Percentiles rank a stretch among this genome's conserved stretches.
phyloP scores from a whole-genome alignment of 2,113 vertebrate species.

The Phaetusa simplex region DNA sequence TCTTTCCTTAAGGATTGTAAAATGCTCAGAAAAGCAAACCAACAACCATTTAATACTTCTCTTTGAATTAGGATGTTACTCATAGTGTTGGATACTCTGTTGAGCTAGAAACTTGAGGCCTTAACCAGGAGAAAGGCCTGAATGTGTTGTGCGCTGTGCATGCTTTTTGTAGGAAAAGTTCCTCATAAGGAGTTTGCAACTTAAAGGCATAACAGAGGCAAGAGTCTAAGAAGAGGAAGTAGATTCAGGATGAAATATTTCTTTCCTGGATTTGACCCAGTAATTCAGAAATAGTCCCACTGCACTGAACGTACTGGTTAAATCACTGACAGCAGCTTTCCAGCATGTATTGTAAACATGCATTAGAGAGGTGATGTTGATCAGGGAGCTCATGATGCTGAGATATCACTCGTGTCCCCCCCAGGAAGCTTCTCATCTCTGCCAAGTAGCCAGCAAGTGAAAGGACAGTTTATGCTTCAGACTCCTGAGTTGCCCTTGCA shows the following conservation, averaged over 20 bases:
- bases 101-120: background rate
- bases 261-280: background rate
- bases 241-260: background rate
- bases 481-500: background rate
- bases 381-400: background rate
- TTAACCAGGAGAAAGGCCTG: background rate
- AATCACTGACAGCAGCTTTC: background rate
- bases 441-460: background rate
- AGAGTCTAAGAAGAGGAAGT: background rate
- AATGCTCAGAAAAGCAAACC: background rate
- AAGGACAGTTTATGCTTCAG: background rate
- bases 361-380: background rate
- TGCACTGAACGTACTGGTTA: background rate
- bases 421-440: background rate
- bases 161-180: background rate
- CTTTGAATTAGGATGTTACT: background rate
- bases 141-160: background rate
- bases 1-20: background rate
- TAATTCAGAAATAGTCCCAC: background rate
- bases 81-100: background rate
- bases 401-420: background rate
- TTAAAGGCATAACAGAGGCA: background rate
- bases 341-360: background rate
- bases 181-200: background rate
- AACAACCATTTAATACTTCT: background rate